Evolutionary conservation across 2,888 invertebrate genomes (phyloP).

Genomic region (Cacoxenus indagator): DNA sequence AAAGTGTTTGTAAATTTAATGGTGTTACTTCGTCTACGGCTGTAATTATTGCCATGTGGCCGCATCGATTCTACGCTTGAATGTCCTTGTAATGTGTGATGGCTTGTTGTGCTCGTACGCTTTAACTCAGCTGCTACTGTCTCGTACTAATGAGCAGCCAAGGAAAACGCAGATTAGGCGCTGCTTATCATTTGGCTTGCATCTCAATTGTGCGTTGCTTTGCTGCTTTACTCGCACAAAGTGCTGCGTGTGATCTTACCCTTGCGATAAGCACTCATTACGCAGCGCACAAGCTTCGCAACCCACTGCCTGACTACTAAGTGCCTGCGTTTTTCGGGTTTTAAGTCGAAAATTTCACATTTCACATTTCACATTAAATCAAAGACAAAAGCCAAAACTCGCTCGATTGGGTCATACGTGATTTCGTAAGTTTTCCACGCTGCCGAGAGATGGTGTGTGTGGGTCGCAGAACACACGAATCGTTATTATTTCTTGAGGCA

Average conservation of each 20-base stretch:
- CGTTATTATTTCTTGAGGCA: constrained; percentile 33
- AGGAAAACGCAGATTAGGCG: constrained; percentile 62
- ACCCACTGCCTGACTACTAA: neutral
- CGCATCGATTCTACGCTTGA: constrained; percentile 13
- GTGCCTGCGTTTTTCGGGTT: constrained; percentile 37
- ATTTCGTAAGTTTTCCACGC: constrained; percentile 23
- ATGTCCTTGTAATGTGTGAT: constrained; percentile 7
- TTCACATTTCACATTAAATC: constrained; percentile 38
- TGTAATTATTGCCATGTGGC: constrained; percentile 53
- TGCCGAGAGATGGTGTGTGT: constrained; percentile 33
- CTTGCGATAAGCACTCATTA: constrained; percentile 48
- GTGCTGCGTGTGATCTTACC: neutral
- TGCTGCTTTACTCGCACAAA: too few species aligned
- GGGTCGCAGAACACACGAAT: constrained; percentile 28
- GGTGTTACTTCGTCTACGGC: constrained; percentile 21
- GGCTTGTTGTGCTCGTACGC: neutral
- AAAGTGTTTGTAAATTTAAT: constrained; percentile 65
- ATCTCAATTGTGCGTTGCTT: constrained; percentile 40
- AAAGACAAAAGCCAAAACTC: constrained; percentile 47
- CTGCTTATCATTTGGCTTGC: constrained; percentile 56
- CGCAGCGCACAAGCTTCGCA: constrained; percentile 23
- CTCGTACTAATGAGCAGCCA: constrained; percentile 60
- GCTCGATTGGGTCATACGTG: constrained; percentile 11
- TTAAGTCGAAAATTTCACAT: constrained; percentile 46
- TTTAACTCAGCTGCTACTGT: neutral